Evolutionary conservation across 1,140 invertebrate species (phyloP), one percentile per base, ranked within the genome.

Genomic region (Bombus huntii): DNA sequence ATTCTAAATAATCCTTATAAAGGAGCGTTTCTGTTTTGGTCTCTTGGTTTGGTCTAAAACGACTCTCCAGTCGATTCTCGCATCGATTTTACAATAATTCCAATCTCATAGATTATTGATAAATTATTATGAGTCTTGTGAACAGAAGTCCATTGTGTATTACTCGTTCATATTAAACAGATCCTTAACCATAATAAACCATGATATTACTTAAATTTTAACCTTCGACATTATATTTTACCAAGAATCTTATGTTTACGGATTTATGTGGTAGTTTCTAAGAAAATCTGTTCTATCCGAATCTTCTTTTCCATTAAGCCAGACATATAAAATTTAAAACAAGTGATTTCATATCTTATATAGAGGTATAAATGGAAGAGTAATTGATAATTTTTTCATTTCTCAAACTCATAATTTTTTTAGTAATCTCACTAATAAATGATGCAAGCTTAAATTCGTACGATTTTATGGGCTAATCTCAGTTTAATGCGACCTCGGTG

Each of bases 361-460:
- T 66, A 18, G n/a, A 34, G 6, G 31, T 18, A 9, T 34, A 66
- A 66, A n/a, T n/a, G 2, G 28, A n/a, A 28, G n/a, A 39, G 25
- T 8, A n/a, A 15, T 18, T 12, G 42, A 72, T 42, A n/a, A 71
- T 18, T 47, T 15, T 47, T 47, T 47, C 44, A 47, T 47, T 47
- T 0, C 44, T 47, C 44, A 47, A 65, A 15, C 39, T 9, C 8
- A 4, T 59, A 10, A 66, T 47, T 4, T 44, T 66, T 66, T n/a
- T 4, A 65, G 28, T 37, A 57, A 62, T 44, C 25, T 34, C 3
- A 9, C 0, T 28, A 18, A n/a, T 4, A 6, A 47, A 53, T 80
- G 78, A 37, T 34, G 59, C 42, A 78, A 78, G 28, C 2, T 9
- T 15, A 65, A 78, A 66, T 66, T 78, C 22, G 72, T 42, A 66